Conservation (phyloP, 2,888 invertebrate genomes). For the Hydrotaea diabolus region DNA sequence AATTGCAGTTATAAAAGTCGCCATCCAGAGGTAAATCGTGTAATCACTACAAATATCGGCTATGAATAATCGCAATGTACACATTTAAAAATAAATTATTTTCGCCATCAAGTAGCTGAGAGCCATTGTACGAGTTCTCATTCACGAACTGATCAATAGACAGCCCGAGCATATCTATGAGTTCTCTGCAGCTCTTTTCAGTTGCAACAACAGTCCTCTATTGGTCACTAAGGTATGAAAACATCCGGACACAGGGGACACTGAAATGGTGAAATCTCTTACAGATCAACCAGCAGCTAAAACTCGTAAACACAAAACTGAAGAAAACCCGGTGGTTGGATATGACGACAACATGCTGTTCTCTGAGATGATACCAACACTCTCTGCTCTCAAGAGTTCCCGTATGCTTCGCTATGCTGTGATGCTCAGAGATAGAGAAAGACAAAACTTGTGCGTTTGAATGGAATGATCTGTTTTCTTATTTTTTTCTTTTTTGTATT, state of each 20-base stretch:
- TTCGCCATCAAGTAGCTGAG: conserved; percentile 70
- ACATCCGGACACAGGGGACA: neutral
- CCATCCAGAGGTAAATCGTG: conserved; percentile 57
- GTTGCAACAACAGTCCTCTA: conserved; percentile 69
- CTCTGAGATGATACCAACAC: conserved; percentile 15
- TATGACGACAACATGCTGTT: conserved; percentile 41
- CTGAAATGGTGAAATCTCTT: conserved; percentile 1
- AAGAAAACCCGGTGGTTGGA: conserved; percentile 30
- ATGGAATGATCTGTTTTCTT: too few relatives aligned
- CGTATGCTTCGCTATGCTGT: conserved; percentile 52
- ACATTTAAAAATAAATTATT: conserved; percentile 1
- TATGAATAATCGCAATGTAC: neutral
- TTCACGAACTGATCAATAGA: conserved; percentile 72
- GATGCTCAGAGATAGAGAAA: conserved; percentile 46
- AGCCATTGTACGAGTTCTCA: conserved; percentile 74
- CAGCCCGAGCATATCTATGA: conserved; percentile 70
- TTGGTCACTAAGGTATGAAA: conserved; percentile 69
- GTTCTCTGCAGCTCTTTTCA: conserved; percentile 72
- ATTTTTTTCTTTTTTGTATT: neutral
- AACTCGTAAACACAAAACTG: conserved; percentile 22
- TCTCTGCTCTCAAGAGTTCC: conserved; percentile 49
- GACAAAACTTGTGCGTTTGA: neutral
- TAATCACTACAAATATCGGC: neutral
- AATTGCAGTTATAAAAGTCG: conserved; percentile 49
- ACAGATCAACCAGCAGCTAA: conserved; percentile 56